Percentiles rank a stretch among this genome's conserved stretches.
These are phyloP conservation scores for Spermophilus dauricus DNA, from an alignment of 2,113 vertebrate genomes.

Conservation along the genomic window DNA sequence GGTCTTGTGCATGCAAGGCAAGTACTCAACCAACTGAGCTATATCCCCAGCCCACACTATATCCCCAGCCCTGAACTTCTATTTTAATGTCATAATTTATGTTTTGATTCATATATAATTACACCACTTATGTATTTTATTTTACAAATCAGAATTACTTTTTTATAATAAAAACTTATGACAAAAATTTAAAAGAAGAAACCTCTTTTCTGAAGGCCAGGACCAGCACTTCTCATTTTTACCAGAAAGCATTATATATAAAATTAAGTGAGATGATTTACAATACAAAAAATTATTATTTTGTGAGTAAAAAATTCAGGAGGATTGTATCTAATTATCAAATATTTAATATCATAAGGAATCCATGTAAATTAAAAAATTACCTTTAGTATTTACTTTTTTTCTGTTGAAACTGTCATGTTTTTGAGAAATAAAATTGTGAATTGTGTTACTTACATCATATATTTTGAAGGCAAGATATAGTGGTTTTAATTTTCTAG, in stretches of 20 bases:
- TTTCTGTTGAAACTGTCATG: slow-evolving; percentile 32
- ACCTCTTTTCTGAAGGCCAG: background rate
- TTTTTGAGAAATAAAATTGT: background rate
- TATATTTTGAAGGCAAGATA: background rate
- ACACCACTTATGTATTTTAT: background rate
- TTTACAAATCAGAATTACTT: background rate
- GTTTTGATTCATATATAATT: background rate
- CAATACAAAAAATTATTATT: background rate
- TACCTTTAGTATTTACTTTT: background rate
- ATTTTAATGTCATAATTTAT: background rate
- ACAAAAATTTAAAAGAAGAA: background rate
- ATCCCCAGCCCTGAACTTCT: background rate
- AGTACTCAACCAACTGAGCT: too few species aligned
- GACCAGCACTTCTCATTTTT: background rate
- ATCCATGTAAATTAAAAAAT: background rate
- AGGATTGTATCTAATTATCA: background rate
- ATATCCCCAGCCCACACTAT: too few species aligned
- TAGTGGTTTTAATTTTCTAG: background rate
- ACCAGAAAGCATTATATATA: background rate
- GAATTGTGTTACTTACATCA: background rate
- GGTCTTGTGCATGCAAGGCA: too few species aligned
- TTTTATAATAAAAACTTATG: background rate
- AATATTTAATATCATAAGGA: background rate
- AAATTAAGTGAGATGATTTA: background rate
- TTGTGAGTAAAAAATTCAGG: background rate